Percentiles rank a stretch among this genome's conserved stretches.
Conservation (phyloP, 2,888 invertebrate genomes). For the Cremastobaeus sp. region DNA sequence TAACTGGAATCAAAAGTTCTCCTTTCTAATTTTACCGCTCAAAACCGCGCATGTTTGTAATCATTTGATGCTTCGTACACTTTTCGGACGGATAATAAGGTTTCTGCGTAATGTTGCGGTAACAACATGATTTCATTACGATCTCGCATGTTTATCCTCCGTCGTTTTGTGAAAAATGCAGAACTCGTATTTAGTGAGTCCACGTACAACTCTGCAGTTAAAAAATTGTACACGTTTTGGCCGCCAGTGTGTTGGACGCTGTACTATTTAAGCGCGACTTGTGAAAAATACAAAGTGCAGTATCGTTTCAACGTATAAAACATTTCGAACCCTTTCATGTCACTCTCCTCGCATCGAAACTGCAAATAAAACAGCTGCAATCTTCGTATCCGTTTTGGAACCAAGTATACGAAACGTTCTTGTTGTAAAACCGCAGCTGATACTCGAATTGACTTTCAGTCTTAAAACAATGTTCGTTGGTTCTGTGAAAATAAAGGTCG, state of each 20-base stretch:
- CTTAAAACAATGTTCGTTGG: constrained; percentile 8
- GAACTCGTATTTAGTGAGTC: constrained; percentile 16
- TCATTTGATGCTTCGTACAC: constrained; percentile 42
- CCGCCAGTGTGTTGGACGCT: constrained; percentile 26
- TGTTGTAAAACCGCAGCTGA: constrained; percentile 18
- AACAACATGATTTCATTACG: constrained; percentile 21
- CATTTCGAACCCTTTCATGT: constrained; percentile 46
- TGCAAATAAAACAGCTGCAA: constrained; percentile 25
- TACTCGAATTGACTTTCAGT: constrained; percentile 20
- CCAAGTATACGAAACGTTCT: background rate
- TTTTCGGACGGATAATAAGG: constrained; percentile 49
- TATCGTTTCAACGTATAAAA: constrained; percentile 36
- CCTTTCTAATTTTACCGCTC: constrained; percentile 1
- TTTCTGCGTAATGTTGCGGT: constrained; percentile 24
- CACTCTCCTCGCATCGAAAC: constrained; percentile 22
- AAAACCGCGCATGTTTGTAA: background rate
- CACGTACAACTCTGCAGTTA: constrained; percentile 20
- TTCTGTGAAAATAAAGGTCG: constrained; percentile 8
- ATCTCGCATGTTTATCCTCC: constrained; percentile 22
- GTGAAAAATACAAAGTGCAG: constrained; percentile 31
- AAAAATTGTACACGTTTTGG: constrained; percentile 44
- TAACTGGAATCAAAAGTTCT: background rate
- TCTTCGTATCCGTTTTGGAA: constrained; percentile 16
- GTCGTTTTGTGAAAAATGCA: constrained; percentile 39
- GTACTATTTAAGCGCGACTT: constrained; percentile 26